Evolutionary conservation across 2,797 vertebrate species (phyloP).

Genomic region (Alauda arvensis): DNA sequence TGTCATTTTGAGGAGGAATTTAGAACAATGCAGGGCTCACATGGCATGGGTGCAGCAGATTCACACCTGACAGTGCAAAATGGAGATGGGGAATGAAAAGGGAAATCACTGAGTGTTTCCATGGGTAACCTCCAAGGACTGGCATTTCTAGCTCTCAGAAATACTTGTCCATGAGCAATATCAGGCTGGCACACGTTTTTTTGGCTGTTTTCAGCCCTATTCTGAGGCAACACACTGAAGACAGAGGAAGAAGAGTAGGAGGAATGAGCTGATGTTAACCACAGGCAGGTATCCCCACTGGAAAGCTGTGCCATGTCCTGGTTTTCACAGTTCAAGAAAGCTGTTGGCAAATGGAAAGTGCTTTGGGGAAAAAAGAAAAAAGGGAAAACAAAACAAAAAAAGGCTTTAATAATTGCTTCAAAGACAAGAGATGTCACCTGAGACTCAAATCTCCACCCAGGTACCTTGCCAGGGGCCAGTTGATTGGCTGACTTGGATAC

Average conservation of each 20-base stretch:
- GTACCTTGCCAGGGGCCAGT: not conserved
- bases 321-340: not conserved
- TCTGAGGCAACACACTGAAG: not conserved
- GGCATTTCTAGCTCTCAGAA: not conserved
- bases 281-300: not conserved
- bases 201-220: not conserved
- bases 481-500: not conserved
- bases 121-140: not conserved
- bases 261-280: not conserved
- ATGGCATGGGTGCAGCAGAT: not conserved
- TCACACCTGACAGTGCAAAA: not conserved
- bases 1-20: conserved; percentile 28
- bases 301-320: not conserved
- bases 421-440: not conserved
- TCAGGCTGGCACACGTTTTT: not conserved
- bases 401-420: not conserved
- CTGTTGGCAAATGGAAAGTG: not conserved
- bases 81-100: not conserved
- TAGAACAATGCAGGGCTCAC: not conserved
- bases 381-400: not conserved
- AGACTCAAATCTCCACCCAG: not conserved
- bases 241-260: not conserved
- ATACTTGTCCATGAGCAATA: not conserved
- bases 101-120: not conserved
- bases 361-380: not conserved